Conservation (phyloP, 2,888 invertebrate genomes). For the Perizoma affinitatum region DNA sequence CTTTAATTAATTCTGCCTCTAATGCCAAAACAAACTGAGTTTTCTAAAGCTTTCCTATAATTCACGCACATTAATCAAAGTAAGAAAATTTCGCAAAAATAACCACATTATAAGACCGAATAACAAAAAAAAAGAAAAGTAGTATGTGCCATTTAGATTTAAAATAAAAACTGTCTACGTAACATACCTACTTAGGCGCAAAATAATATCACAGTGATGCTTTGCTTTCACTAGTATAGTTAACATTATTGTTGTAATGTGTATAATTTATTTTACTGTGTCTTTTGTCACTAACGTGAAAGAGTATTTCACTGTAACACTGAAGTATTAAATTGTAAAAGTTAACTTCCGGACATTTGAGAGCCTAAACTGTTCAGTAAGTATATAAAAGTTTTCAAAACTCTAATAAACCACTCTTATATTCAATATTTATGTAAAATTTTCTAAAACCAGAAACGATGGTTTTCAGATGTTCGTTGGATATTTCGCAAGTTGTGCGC, state of each 20-base stretch:
- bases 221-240: conserved; percentile 5
- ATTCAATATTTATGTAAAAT: neutral
- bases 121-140: no score
- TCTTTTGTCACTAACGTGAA: no score
- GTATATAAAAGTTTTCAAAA: neutral
- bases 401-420: neutral
- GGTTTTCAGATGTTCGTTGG: conserved; percentile 69
- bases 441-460: conserved; percentile 5
- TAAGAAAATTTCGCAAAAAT: no score
- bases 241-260: neutral
- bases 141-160: neutral
- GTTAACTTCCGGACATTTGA: no score
- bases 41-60: no score
- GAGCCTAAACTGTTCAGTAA: no score
- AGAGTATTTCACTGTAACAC: no score
- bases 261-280: neutral
- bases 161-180: neutral
- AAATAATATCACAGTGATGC: neutral
- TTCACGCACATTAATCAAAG: no score
- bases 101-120: no score
- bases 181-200: neutral
- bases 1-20: no score
- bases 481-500: conserved; percentile 77
- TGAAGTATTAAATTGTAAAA: no score
- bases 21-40: no score